Base-by-base conservation (phyloP, 2,888 invertebrate genomes). In the Syrista parreyssii region DNA sequence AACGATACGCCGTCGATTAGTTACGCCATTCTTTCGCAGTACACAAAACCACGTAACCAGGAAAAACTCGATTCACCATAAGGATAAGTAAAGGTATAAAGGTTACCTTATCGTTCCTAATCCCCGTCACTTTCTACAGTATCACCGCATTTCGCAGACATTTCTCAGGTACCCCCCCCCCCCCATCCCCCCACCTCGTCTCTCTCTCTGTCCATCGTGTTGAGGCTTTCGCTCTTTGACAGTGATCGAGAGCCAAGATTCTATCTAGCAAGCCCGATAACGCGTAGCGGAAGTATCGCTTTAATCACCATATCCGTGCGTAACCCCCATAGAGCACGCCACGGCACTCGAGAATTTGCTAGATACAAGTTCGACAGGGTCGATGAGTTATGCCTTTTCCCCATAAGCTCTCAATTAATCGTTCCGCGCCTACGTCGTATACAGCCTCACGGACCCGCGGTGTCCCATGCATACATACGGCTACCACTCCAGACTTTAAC, bases 291-390 rank as follows among this genome's bases (percentile, higher is more conserved):
- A 89, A 87, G 88, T 89, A 89, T 89, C 89, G 86, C 86, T 88
- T 89, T 89, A 89, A 89, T 89, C 89, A 88, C 87, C 85, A 89
- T 87, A 89, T 89, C 89, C 89, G 89, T 76, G 79, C 76, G 76
- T 71, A 32, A 33, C 71, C 71, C 71, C 71, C 71, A 32, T 71
- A 33, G 71, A 31, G 23, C 71, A 33, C 78, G 83, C 78, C 84
- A 71, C 15, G 83, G 79, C 84, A 81, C 81, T 83, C 82, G 81
- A 33, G 71, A 71, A 71, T 55, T 55, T 23, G 55, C 55, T 55
- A 55, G 55, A 55, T 55, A 55, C 23, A 55, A 55, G 55, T 55
- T 55, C 55, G 55, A 55, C 55, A 55, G 55, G 55, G 55, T 55
- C 55, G 55, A 55, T 55, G 55, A 55, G 55, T 55, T 55, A 55